phyloP scores from a whole-genome alignment of 1,140 invertebrate species.

The Belonocnema kinseyi region DNA sequence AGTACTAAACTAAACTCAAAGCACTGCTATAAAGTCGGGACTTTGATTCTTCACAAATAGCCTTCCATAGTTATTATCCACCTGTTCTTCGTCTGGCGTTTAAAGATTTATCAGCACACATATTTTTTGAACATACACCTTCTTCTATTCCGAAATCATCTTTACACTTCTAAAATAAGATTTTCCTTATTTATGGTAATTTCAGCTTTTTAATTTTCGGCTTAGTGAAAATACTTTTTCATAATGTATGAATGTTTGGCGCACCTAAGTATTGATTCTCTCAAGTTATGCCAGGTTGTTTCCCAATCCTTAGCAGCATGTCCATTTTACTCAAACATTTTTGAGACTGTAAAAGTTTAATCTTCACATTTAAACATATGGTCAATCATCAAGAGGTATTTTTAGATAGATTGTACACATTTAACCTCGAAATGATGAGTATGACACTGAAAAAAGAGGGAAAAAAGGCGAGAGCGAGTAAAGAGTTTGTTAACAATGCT shows the following conservation, averaged over 20 bases:
- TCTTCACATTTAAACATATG: background rate
- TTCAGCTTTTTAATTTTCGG: too few species aligned
- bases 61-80: too few species aligned
- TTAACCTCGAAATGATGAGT: slow-evolving; percentile 31
- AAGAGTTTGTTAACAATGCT: slow-evolving; percentile 72
- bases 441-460: slow-evolving; percentile 33
- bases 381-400: background rate
- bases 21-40: slow-evolving; percentile 43
- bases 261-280: too few species aligned
- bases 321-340: too few species aligned
- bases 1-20: background rate
- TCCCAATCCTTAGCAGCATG: too few species aligned
- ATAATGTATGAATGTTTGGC: background rate
- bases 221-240: background rate
- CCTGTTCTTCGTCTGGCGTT: too few species aligned
- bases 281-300: too few species aligned
- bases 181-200: too few species aligned
- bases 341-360: background rate
- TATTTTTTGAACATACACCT: too few species aligned
- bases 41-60: slow-evolving; percentile 11
- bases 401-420: background rate
- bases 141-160: too few species aligned
- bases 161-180: too few species aligned
- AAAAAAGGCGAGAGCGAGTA: slow-evolving; percentile 46
- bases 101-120: too few species aligned